Evolutionary conservation across 2,113 vertebrate species (phyloP).

Genomic region (Columba livia): DNA sequence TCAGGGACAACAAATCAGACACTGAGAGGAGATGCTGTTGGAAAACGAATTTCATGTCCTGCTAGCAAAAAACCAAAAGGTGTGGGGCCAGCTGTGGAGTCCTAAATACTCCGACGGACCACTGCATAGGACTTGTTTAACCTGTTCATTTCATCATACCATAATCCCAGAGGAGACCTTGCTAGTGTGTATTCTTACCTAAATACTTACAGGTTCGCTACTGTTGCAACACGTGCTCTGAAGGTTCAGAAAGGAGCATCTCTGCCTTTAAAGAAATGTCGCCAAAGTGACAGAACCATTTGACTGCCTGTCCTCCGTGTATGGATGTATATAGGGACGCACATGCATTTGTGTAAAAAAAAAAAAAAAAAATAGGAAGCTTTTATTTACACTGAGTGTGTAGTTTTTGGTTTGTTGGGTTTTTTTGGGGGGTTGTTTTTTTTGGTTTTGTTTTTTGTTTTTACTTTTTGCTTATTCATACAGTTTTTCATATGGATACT

Average conservation of each 20-base stretch:
- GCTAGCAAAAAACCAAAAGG: not conserved
- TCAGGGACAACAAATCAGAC: not conserved
- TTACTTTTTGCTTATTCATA: not conserved
- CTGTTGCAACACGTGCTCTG: not conserved
- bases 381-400: not conserved
- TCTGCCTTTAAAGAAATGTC: not conserved
- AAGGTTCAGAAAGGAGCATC: not conserved
- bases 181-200: not conserved
- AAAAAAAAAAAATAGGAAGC: not conserved
- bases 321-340: not conserved
- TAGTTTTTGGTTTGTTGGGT: too few species aligned
- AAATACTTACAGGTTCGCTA: not conserved
- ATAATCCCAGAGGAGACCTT: not conserved
- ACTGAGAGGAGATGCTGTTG: not conserved
- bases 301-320: not conserved
- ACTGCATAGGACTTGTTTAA: not conserved
- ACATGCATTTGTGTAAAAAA: not conserved
- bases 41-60: not conserved
- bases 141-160: not conserved
- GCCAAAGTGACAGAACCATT: not conserved
- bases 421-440: too few species aligned
- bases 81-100: not conserved
- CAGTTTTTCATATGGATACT: not conserved
- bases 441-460: not conserved
- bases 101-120: not conserved